Conservation (phyloP, 2,797 vertebrate genomes). For the Sarcophilus harrisii region DNA sequence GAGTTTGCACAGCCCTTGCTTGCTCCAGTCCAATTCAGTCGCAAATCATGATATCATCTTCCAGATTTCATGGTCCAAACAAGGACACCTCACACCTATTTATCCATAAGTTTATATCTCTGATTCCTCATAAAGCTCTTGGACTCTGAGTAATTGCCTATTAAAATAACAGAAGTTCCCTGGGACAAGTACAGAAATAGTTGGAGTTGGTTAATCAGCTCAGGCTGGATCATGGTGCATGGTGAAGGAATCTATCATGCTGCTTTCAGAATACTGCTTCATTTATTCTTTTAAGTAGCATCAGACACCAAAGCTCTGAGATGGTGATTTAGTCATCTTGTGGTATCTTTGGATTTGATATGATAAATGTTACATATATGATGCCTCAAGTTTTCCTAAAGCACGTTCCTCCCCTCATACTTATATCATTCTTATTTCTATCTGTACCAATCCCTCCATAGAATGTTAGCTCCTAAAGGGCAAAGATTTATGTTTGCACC, state of each 20-base stretch:
- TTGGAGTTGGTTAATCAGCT: slow-evolving; percentile 40
- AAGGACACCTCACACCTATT: slow-evolving; percentile 46
- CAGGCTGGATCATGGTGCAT: not conserved
- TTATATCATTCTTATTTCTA: not conserved
- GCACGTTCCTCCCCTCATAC: not conserved
- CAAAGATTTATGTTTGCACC: not conserved
- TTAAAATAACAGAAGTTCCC: slow-evolving; percentile 53
- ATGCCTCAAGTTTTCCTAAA: not conserved
- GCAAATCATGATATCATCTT: not conserved
- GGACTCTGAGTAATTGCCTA: slow-evolving; percentile 41
- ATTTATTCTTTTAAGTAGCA: slow-evolving; percentile 50
- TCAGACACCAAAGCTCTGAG: slow-evolving; percentile 42
- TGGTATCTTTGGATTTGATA: slow-evolving; percentile 22
- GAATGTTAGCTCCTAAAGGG: not conserved
- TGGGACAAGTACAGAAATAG: slow-evolving; percentile 17
- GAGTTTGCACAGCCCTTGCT: not conserved
- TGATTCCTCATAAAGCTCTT: not conserved
- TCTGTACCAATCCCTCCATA: not conserved
- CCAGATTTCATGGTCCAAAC: not conserved
- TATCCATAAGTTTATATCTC: slow-evolving; percentile 56
- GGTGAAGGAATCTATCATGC: slow-evolving; percentile 41
- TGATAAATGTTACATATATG: not conserved
- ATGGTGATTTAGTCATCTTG: slow-evolving; percentile 23
- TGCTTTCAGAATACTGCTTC: slow-evolving; percentile 52
- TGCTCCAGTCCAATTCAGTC: not conserved